A percentile compares a stretch with the other conserved stretches of the same genome.
These are phyloP conservation scores for Nibea coibor DNA, from an alignment of 2,113 vertebrate genomes.

Conservation along the genomic window DNA sequence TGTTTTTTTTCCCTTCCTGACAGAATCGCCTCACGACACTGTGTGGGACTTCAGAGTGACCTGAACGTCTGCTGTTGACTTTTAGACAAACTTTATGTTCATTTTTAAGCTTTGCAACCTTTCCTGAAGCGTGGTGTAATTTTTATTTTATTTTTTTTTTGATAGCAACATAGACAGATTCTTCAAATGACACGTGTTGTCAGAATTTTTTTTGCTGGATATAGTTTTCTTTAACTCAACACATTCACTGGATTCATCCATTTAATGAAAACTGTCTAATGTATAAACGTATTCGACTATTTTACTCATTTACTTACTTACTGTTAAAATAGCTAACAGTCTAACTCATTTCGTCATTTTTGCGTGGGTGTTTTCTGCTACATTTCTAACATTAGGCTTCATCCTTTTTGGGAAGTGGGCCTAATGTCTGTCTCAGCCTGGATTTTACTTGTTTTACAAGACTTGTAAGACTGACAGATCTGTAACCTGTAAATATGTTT, in stretches of 20 bases:
- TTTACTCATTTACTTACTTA: background rate
- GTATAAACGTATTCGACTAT: background rate
- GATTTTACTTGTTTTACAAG: background rate
- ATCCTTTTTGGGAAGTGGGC: background rate
- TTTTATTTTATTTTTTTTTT: background rate
- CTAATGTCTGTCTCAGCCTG: background rate
- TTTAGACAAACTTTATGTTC: constrained; percentile 21
- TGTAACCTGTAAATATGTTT: background rate
- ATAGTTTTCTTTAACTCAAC: background rate
- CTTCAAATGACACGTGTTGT: background rate
- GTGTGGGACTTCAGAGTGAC: constrained; percentile 69
- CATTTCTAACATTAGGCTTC: background rate
- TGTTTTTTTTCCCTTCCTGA: background rate
- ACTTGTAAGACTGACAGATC: background rate
- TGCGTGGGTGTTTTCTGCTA: background rate
- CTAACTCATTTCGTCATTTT: background rate
- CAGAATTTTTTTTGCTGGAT: background rate
- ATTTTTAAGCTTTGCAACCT: background rate
- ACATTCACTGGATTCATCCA: background rate
- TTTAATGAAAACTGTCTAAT: background rate
- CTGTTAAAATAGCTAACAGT: background rate
- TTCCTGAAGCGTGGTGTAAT: background rate
- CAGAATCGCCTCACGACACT: constrained; percentile 80
- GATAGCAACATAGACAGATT: background rate
- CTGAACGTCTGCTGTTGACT: background rate